Evolutionary conservation across 2,113 vertebrate genomes (phyloP).

Genomic region (Nycticebus coucang): DNA sequence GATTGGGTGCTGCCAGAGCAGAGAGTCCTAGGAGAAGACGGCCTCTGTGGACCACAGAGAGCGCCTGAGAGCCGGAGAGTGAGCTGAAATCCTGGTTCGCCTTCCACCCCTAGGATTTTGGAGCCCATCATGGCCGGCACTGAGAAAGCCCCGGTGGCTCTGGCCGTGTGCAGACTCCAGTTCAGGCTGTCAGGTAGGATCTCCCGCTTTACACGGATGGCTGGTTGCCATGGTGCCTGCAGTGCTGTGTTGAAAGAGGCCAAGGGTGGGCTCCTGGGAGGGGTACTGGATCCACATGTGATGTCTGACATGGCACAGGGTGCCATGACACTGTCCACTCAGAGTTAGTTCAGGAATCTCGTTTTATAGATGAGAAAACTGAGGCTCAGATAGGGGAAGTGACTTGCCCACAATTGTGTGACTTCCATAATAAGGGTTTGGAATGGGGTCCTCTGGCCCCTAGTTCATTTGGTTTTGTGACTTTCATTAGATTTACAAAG

Average conservation of each 20-base stretch:
- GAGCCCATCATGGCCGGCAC: no score
- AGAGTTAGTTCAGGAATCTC: background rate
- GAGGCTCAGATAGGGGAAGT: background rate
- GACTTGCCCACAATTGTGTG: background rate
- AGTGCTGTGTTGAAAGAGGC: background rate
- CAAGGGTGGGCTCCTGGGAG: background rate
- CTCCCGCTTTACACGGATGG: background rate
- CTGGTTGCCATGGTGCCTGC: background rate
- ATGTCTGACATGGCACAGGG: background rate
- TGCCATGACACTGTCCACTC: background rate
- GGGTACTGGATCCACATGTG: background rate
- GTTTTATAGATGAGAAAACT: background rate
- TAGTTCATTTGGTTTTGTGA: background rate
- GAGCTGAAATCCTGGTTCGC: background rate
- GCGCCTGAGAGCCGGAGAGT: rapidly evolving
- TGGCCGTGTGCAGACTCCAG: background rate
- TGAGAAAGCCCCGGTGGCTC: background rate
- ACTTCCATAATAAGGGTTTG: background rate
- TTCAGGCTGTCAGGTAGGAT: no score
- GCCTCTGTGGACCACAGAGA: background rate
- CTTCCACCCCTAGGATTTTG: background rate
- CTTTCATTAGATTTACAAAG: background rate
- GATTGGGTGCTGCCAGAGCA: background rate
- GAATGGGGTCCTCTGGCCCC: background rate
- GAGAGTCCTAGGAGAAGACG: background rate